phyloP scores from a whole-genome alignment of 1,140 invertebrate species.

The Latrodectus geometricus region DNA sequence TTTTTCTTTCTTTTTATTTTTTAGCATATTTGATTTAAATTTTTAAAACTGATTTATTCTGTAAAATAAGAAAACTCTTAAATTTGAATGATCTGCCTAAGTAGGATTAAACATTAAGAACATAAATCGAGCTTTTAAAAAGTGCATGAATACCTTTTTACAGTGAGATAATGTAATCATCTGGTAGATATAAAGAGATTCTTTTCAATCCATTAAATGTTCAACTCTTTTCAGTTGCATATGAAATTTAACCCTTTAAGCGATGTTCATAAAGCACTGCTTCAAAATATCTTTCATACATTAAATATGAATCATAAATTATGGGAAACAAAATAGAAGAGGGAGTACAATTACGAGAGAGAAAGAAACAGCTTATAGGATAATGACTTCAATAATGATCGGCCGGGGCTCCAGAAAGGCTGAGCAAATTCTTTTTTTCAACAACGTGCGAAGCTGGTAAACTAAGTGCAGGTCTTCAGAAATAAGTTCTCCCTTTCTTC shows the following conservation, averaged over 20 bases:
- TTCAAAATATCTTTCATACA: not conserved
- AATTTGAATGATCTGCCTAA: too few relatives aligned
- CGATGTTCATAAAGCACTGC: not conserved
- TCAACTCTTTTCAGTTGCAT: not conserved
- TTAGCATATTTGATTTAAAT: too few relatives aligned
- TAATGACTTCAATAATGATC: constrained; percentile 51
- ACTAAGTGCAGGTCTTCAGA: constrained; percentile 21
- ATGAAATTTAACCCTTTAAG: not conserved
- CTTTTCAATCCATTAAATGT: not conserved
- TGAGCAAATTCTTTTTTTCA: not conserved
- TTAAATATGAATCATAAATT: not conserved
- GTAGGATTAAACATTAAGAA: too few relatives aligned
- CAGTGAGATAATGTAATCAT: not conserved
- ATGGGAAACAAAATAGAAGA: not conserved
- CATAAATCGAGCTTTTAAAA: too few relatives aligned
- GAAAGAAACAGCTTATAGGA: not conserved
- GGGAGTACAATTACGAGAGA: not conserved
- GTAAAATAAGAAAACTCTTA: too few relatives aligned
- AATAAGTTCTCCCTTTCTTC: constrained; percentile 14
- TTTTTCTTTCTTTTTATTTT: too few relatives aligned
- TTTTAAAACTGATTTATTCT: too few relatives aligned
- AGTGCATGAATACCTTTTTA: not conserved
- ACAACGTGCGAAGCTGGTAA: constrained; percentile 34
- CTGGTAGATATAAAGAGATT: not conserved
- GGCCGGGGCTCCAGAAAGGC: not conserved